Conservation (phyloP, 2,113 vertebrate genomes). For the Melospiza melodia region DNA sequence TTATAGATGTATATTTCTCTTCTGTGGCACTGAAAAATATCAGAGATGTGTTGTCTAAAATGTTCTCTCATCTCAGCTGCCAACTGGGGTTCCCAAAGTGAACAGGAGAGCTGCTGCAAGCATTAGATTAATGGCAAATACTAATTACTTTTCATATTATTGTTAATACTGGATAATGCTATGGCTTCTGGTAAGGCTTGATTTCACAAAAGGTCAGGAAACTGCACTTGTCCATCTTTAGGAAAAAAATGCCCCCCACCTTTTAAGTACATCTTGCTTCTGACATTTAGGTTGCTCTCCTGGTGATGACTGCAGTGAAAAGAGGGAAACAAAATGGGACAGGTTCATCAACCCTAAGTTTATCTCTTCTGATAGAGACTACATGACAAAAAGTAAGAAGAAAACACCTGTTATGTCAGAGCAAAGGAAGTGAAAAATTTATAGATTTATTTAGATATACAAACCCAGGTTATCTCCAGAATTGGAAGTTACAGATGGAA, state of each 20-base stretch:
- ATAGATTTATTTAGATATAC: neutral
- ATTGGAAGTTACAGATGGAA: neutral
- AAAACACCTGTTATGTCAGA: neutral
- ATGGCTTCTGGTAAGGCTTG: neutral
- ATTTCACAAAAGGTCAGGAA: neutral
- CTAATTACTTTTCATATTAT: neutral
- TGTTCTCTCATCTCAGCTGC: neutral
- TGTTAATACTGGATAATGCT: neutral
- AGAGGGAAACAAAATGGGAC: neutral
- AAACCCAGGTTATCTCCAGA: neutral
- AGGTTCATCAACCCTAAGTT: neutral
- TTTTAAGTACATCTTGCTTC: neutral
- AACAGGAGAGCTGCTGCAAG: neutral
- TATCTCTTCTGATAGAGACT: neutral
- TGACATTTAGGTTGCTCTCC: neutral
- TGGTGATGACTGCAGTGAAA: neutral
- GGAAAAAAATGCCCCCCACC: neutral
- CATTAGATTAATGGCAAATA: neutral
- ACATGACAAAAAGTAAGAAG: neutral
- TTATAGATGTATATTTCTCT: neutral
- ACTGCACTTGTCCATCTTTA: neutral
- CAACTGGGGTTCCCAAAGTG: neutral
- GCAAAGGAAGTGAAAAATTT: neutral
- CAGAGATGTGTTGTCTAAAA: neutral
- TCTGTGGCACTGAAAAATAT: neutral